phyloP scores from a whole-genome alignment of 30 jellyfish, hydroid and myxozoan species.

The Hydractinia symbiolongicarpus region DNA sequence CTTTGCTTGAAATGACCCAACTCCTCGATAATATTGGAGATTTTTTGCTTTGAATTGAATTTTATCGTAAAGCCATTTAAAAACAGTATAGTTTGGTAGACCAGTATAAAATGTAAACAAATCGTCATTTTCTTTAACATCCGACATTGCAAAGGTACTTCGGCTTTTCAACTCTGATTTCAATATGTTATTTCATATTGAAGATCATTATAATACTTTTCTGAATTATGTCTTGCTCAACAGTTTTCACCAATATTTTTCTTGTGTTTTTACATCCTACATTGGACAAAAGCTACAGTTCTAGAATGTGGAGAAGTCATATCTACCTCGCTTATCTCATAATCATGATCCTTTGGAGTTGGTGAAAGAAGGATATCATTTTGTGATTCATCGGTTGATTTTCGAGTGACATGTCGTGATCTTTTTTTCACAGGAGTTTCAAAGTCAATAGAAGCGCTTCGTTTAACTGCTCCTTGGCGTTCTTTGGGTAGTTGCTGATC shows the following conservation, averaged over 20 bases:
- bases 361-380: too few relatives aligned
- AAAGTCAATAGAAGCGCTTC: too few relatives aligned
- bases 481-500: not conserved
- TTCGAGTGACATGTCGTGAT: too few relatives aligned
- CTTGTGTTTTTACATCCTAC: not conserved
- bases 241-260: not conserved
- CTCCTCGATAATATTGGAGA: not conserved
- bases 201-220: not conserved
- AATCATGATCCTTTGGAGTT: too few relatives aligned
- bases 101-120: not conserved
- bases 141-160: not conserved
- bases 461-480: not conserved
- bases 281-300: not conserved
- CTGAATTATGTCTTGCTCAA: not conserved
- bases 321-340: not conserved
- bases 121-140: not conserved
- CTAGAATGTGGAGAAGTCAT: not conserved
- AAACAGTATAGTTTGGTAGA: not conserved
- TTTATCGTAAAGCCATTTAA: not conserved
- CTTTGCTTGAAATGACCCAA: too few relatives aligned
- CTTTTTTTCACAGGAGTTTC: too few relatives aligned
- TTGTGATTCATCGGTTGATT: too few relatives aligned
- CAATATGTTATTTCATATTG: not conserved
- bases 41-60: not conserved
- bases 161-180: not conserved